These are phyloP conservation scores for Speoplatyrhinus poulsoni DNA, from an alignment of 2,113 vertebrate genomes.

Conservation along the genomic window DNA sequence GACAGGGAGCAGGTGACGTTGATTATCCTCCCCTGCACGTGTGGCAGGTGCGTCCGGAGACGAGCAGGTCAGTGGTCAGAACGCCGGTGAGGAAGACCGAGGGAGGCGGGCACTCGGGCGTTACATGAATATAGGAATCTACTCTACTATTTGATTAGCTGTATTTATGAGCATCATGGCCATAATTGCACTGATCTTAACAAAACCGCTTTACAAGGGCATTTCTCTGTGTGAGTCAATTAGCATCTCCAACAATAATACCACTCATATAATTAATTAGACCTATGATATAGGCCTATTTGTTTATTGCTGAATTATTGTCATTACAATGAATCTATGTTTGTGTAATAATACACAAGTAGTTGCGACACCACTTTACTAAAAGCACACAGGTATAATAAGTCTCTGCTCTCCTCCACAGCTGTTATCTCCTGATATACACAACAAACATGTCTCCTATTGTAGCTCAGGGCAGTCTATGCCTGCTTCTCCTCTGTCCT, in stretches of 20 bases:
- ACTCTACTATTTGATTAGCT: too few relatives aligned
- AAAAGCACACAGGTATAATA: background rate
- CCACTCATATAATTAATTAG: background rate
- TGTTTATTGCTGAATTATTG: background rate
- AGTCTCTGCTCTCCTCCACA: background rate
- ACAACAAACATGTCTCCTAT: background rate
- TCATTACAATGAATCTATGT: constrained; percentile 3
- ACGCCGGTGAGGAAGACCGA: too few relatives aligned
- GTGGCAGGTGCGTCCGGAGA: too few relatives aligned
- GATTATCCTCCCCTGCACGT: too few relatives aligned
- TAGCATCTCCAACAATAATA: background rate
- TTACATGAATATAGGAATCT: too few relatives aligned
- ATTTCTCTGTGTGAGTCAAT: background rate
- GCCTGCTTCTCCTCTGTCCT: constrained; percentile 35
- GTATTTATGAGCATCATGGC: background rate
- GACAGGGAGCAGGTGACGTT: too few relatives aligned
- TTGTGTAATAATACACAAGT: background rate
- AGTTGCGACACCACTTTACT: background rate
- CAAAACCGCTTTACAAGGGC: background rate
- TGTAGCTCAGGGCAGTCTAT: constrained; percentile 15
- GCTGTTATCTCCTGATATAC: constrained; percentile 12
- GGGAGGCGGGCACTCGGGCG: too few relatives aligned
- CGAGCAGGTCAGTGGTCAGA: too few relatives aligned
- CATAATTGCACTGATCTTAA: background rate
- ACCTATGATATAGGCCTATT: background rate